phyloP scores from a whole-genome alignment of 1,140 invertebrate genomes.

The Pogonomyrmex barbatus region DNA sequence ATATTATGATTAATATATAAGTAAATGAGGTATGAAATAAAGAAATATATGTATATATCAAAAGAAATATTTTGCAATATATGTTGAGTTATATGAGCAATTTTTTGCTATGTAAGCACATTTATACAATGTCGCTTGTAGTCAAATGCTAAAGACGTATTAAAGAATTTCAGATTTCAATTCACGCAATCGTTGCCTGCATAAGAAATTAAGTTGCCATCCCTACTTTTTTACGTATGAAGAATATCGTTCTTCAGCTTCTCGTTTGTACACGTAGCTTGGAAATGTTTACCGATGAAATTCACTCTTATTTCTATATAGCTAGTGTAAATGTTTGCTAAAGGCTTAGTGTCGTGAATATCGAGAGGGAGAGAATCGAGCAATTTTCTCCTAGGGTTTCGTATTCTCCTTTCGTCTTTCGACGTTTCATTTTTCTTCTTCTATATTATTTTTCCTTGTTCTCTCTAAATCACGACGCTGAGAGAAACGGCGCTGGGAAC shows the following conservation, averaged over 20 bases:
- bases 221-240: constrained; percentile 19
- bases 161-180: background rate
- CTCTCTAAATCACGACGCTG: background rate
- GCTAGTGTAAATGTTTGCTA: constrained; percentile 65
- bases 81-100: background rate
- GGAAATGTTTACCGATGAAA: constrained; percentile 63
- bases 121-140: constrained; percentile 5
- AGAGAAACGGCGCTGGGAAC: constrained; percentile 18
- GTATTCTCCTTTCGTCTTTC: background rate
- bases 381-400: constrained; percentile 35
- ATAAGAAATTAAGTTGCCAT: constrained; percentile 20
- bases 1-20: background rate
- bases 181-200: background rate
- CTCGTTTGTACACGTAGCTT: background rate
- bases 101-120: background rate
- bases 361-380: constrained; percentile 19
- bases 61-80: background rate
- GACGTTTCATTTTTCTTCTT: background rate
- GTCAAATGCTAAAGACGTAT: background rate
- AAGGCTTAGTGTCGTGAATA: constrained; percentile 52
- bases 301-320: constrained; percentile 59
- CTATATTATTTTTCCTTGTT: background rate
- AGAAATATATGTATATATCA: background rate
- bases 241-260: constrained; percentile 14
- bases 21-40: no score